Percentiles rank a stretch among this genome's conserved stretches.
Conservation (phyloP, 2,797 vertebrate species). For the Taeniopygia guttata region DNA sequence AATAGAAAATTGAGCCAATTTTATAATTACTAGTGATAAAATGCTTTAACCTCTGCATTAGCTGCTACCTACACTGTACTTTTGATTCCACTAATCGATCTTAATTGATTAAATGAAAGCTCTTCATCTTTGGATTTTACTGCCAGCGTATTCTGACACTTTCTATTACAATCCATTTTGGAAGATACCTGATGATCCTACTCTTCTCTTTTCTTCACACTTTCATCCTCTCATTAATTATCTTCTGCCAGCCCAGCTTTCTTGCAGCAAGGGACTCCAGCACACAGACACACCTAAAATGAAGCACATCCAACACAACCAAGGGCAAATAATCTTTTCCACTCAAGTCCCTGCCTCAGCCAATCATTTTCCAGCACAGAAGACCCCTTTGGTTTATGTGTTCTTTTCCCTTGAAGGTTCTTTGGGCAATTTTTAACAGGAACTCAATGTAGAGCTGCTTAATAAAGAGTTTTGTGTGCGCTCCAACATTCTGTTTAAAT, state of each 20-base stretch:
- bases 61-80: not conserved
- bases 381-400: fast-evolving
- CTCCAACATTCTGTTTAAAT: not conserved
- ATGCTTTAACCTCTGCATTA: conserved; percentile 36
- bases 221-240: not conserved
- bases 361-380: not conserved
- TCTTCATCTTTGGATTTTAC: not conserved
- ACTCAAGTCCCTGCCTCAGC: fast-evolving
- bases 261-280: not conserved
- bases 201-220: not conserved
- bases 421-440: not conserved
- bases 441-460: not conserved
- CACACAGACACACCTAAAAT: not conserved
- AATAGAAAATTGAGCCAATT: not conserved
- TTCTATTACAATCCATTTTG: not conserved
- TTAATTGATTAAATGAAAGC: conserved; percentile 35
- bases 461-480: not conserved
- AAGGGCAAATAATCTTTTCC: not conserved
- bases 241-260: not conserved
- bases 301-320: not conserved
- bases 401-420: not conserved
- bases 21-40: conserved; percentile 25
- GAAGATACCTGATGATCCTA: not conserved
- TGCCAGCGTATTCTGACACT: conserved; percentile 20
- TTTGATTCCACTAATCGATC: not conserved